phyloP scores from a whole-genome alignment of 92 coral and sea anemone species.

The Pocillopora grandis region DNA sequence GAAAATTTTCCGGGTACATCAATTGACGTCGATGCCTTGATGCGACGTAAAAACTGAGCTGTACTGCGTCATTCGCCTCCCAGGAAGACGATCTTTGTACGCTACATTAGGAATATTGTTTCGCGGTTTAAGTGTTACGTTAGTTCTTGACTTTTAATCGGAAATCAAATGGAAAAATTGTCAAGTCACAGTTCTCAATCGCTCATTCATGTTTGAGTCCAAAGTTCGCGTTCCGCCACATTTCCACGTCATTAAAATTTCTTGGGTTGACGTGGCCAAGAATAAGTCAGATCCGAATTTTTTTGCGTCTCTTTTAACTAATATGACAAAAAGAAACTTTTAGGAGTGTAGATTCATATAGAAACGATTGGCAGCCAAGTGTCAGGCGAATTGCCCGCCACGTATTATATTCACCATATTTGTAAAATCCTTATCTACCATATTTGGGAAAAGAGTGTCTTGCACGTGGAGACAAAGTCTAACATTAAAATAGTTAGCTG shows the following conservation, averaged over 20 bases:
- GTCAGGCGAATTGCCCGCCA: conserved; percentile 43
- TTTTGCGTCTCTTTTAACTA: background rate
- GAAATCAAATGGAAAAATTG: conserved; percentile 26
- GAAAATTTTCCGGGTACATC: too few species aligned
- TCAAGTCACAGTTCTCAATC: conserved; percentile 2
- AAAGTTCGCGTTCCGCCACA: conserved; percentile 20
- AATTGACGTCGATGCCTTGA: background rate
- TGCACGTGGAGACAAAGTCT: conserved; percentile 34
- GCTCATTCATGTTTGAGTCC: conserved; percentile 9
- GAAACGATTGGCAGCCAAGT: background rate
- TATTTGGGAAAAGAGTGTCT: conserved; percentile 26
- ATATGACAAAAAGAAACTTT: background rate
- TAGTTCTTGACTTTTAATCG: background rate
- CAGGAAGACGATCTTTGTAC: background rate
- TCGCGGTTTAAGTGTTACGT: background rate
- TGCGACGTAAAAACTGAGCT: background rate
- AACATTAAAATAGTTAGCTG: background rate
- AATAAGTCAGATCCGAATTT: background rate
- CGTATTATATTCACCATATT: conserved; percentile 34
- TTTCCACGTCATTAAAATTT: conserved; percentile 38
- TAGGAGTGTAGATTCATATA: background rate
- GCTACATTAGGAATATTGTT: background rate
- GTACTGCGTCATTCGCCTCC: background rate
- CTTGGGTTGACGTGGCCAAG: conserved; percentile 40
- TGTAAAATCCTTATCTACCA: background rate